Evolutionary conservation across 2,888 invertebrate species (phyloP).

Genomic region (Phengaris arion): DNA sequence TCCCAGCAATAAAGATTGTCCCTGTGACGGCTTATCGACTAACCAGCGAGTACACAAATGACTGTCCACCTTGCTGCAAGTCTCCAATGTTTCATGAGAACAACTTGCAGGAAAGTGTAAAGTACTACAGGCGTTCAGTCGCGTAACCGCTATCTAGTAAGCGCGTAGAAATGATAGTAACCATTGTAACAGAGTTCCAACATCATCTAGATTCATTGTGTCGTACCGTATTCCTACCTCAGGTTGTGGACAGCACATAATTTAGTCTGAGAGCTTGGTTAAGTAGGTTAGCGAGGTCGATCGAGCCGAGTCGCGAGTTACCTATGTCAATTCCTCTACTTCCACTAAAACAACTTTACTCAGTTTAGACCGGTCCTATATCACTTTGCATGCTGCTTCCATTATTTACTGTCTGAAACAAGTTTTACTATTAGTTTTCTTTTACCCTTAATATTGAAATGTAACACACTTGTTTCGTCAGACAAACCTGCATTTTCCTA

Average conservation of each 20-base stretch:
- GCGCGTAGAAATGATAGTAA: conserved; percentile 70
- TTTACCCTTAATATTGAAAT: conserved; percentile 31
- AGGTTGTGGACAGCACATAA: conserved; percentile 71
- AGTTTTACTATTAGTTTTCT: conserved; percentile 46
- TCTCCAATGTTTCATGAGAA: conserved; percentile 14
- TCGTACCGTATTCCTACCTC: conserved; percentile 68
- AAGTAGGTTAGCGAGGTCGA: conserved; percentile 74
- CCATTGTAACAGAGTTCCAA: conserved; percentile 72
- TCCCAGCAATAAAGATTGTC: conserved; percentile 68
- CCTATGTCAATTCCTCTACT: conserved; percentile 64
- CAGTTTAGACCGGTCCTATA: conserved; percentile 65
- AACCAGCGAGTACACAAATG: conserved; percentile 77
- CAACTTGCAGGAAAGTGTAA: conserved; percentile 71
- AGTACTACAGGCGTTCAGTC: conserved; percentile 69
- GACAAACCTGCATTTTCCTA: conserved; percentile 59
- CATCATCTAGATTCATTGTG: conserved; percentile 73
- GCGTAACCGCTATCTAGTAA: conserved; percentile 76
- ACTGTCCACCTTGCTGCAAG: conserved; percentile 74
- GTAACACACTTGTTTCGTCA: conserved; percentile 51
- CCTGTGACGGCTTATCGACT: conserved; percentile 73
- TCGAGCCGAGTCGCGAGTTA: conserved; percentile 65
- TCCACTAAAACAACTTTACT: conserved; percentile 70
- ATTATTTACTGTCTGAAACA: conserved; percentile 62
- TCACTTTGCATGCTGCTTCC: conserved; percentile 77
- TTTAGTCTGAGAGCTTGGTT: conserved; percentile 74